Conservation (phyloP, 1,140 invertebrate genomes). For the Drepana arcuata region DNA sequence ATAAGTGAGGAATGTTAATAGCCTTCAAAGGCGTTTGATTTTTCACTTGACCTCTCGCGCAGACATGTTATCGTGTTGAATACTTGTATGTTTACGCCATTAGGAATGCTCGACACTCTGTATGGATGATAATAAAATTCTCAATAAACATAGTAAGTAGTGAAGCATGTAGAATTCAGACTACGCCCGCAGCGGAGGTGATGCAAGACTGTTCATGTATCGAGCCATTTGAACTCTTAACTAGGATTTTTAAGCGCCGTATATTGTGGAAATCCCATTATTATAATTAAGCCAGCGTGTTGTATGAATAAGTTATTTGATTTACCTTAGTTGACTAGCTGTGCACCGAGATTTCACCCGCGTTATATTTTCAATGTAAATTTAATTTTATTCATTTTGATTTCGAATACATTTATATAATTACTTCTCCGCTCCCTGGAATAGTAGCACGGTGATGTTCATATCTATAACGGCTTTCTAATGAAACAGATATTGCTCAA, state of each 20-base stretch:
- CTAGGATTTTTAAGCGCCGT: conserved; percentile 8
- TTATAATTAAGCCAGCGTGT: conserved; percentile 6
- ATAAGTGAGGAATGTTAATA: conserved; percentile 43
- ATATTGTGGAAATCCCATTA: conserved; percentile 12
- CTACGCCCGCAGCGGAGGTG: conserved; percentile 13
- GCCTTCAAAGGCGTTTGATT: conserved; percentile 29
- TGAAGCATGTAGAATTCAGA: conserved; percentile 13
- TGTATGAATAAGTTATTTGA: too few relatives aligned
- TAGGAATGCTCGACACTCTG: conserved; percentile 14
- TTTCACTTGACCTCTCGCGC: conserved; percentile 32
- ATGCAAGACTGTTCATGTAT: too few relatives aligned
- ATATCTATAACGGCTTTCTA: too few relatives aligned
- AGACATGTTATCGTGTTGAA: conserved; percentile 17
- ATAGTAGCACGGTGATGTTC: too few relatives aligned
- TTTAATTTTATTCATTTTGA: too few relatives aligned
- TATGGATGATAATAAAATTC: conserved; percentile 23
- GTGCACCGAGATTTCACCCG: too few relatives aligned
- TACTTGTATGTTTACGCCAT: conserved; percentile 20
- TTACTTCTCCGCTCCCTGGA: too few relatives aligned
- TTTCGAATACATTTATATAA: too few relatives aligned
- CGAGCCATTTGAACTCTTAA: conserved; percentile 9
- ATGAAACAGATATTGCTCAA: too few relatives aligned
- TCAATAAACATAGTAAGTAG: conserved; percentile 17
- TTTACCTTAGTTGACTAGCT: too few relatives aligned
- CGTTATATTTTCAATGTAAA: too few relatives aligned